Evolutionary conservation across 1,140 invertebrate genomes (phyloP), one percentile per base, ranked within the genome.

Genomic region (Campoletis sonorensis): DNA sequence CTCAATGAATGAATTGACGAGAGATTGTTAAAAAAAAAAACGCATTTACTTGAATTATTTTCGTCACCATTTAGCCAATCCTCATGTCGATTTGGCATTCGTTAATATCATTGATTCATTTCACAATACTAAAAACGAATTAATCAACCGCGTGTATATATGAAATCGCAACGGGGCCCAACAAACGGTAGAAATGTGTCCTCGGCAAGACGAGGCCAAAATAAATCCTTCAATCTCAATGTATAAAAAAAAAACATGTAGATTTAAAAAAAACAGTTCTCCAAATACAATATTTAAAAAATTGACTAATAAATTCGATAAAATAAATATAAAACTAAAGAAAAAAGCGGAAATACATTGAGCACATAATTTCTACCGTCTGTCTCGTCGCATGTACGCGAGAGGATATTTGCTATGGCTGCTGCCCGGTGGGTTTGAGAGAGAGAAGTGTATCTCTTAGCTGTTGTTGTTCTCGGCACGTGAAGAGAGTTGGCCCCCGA

Each of bases 401-500:
- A 67, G 26, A 67, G 23, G 23, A 70, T 61, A 84, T 79, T 76
- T 85, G 37, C 16, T 71, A 86, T 90, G 89, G 89, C 86, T 91
- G 90, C 89, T 91, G 90, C 89, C 89, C 89, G 88, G 89, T 87
- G 11, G 85, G 85, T 80, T 83, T 84, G 84, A 84, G 83, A 83
- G 1, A 81, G 83, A 68, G 80, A n/a, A n/a, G n/a, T n/a, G 76
- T 75, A 83, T 64, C 76, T 82, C 64, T 21, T 70, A 45, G 72
- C 79, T 78, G 49, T 81, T 16, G n/a, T 64, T 67, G 21, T 23
- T 67, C 61, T 30, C 26, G 23, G 61, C 23, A 4, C 61, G 23
- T 23, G 26, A 4, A 67, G 61, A 27, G 61, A 67, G 4, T 58
- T 45, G 40, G 40, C 8, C 54, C 54, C 18, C 54, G 21, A 58